Evolutionary conservation across 1,140 invertebrate genomes (phyloP), one percentile per base, ranked within the genome.

Genomic region (Frieseomelitta varia): DNA sequence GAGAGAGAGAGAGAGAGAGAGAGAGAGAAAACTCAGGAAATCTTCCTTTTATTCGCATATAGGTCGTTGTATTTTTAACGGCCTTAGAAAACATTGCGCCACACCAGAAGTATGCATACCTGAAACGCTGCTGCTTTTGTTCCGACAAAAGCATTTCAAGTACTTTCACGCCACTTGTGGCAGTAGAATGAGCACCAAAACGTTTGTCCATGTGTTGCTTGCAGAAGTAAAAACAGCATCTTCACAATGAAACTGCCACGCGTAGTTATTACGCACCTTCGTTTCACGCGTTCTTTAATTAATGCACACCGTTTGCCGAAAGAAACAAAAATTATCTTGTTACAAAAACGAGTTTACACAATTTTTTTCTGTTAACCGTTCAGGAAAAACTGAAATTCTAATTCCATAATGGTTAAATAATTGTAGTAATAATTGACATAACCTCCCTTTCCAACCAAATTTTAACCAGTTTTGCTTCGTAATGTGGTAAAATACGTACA

Each of bases 141-240:
- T 74, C 72, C 72, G 34, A 74, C 72, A 74, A 56, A 74, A 74
- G 51, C 72, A 6, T 55, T 74, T 74, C 72, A 56, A 74, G 72
- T 27, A 74, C 72, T 74, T 74, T 74, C 72, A 74, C 72, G 72
- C 47, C 72, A 74, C 72, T 74, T 55, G 53, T 34, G 56, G 30
- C 72, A 56, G 30, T 27, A 56, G 17, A 30, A 53, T 56, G 72
- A 74, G 53, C 51, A 73, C 47, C 71, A 74, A 27, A 74, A 74
- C 53, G 72, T 74, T 74, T 74, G 53, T 56, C 72, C 72, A 56
- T 55, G 53, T 30, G 72, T 27, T 30, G 51, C 53, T 24, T 74
- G 53, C 21, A 21, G 11, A 56, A 24, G 30, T 56, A 56, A 74
- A 74, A 56, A 74, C 53, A 56, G 10, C 72, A 53, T 55, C 53